Evolutionary conservation across 2,888 invertebrate species (phyloP).

Genomic region (Caenorhabditis becei): DNA sequence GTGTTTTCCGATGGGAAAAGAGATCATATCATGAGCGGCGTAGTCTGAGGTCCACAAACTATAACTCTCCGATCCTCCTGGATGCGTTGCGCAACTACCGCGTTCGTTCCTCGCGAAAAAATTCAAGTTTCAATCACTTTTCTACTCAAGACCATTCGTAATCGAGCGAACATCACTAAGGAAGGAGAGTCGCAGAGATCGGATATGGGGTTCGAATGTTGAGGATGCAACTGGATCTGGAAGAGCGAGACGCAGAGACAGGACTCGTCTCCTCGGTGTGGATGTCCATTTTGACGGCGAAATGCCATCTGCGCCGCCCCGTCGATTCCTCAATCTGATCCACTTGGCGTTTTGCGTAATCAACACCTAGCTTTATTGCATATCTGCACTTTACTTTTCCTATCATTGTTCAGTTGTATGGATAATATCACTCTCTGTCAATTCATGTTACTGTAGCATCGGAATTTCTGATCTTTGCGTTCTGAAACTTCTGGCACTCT

Average conservation of each 20-base stretch:
- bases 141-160: conserved; percentile 47
- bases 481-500: too few relatives aligned
- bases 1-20: not conserved
- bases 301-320: conserved; percentile 32
- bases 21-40: not conserved
- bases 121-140: conserved; percentile 52
- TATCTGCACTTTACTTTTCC: not conserved
- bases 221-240: conserved; percentile 57
- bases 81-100: conserved; percentile 23
- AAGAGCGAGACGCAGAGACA: conserved; percentile 39
- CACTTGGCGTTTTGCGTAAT: conserved; percentile 35
- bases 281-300: conserved; percentile 55
- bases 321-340: conserved; percentile 11
- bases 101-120: conserved; percentile 20
- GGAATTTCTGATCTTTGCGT: too few relatives aligned
- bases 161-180: conserved; percentile 9
- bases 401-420: not conserved
- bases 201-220: conserved; percentile 39
- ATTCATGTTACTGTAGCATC: too few relatives aligned
- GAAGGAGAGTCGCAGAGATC: conserved; percentile 35
- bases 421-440: too few relatives aligned
- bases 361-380: conserved; percentile 30
- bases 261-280: conserved; percentile 46
- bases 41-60: not conserved
- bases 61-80: not conserved